phyloP scores from a whole-genome alignment of 1,140 invertebrate genomes.

The Atta cephalotes region DNA sequence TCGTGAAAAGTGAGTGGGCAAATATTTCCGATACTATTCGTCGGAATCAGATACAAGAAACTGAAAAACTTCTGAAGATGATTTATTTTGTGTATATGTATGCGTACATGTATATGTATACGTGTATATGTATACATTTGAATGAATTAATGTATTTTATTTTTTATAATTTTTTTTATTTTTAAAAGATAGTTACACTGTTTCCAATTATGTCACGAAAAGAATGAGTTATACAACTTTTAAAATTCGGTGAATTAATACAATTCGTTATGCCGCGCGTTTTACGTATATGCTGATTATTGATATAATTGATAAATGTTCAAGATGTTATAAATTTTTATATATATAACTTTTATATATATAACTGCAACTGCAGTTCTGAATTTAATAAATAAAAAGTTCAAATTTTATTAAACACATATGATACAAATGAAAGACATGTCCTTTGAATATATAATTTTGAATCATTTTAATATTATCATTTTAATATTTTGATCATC shows the following conservation, averaged over 20 bases:
- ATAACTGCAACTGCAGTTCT: neutral
- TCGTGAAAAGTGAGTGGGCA: conserved; percentile 8
- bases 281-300: neutral
- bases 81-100: neutral
- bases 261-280: too few species aligned
- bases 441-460: too few species aligned
- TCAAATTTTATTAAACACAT: neutral
- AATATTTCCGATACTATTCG: conserved; percentile 2
- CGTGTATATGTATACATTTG: neutral
- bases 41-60: neutral
- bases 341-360: neutral
- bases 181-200: neutral
- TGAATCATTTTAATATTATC: too few species aligned
- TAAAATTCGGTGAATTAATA: too few species aligned
- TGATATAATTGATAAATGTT: neutral
- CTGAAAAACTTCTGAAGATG: neutral
- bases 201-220: neutral
- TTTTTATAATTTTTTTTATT: neutral
- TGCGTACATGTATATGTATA: too few species aligned
- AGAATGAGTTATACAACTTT: neutral
- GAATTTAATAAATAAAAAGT: conserved; percentile 8
- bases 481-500: too few species aligned
- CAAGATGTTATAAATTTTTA: neutral
- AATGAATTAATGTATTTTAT: neutral
- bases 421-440: too few species aligned